phyloP scores from a whole-genome alignment of 1,140 invertebrate species.

The Bombus vancouverensis region DNA sequence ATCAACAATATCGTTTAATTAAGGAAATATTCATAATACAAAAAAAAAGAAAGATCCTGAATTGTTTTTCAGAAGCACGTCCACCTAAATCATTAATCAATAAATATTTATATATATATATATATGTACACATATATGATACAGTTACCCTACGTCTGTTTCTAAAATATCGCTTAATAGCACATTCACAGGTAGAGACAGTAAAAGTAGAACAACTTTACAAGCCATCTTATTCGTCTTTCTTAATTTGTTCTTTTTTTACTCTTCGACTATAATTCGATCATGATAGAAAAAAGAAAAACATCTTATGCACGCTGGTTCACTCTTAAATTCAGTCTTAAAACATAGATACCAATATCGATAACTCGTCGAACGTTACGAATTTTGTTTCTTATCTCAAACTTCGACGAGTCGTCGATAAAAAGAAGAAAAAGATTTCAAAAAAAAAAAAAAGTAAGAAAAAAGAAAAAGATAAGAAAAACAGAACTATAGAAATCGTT shows the following conservation, averaged over 20 bases:
- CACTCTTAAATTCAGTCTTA: constrained; percentile 19
- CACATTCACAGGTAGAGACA: constrained; percentile 60
- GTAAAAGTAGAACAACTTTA: constrained; percentile 44
- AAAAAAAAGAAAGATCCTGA: neutral
- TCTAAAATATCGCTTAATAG: constrained; percentile 55
- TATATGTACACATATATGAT: constrained; percentile 59
- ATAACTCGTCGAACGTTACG: constrained; percentile 36
- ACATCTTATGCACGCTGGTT: neutral
- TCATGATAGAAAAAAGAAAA: neutral
- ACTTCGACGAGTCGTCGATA: constrained; percentile 40
- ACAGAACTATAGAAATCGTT: constrained; percentile 66
- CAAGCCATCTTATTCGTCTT: constrained; percentile 30
- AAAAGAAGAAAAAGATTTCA: neutral
- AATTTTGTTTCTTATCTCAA: neutral
- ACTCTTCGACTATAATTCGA: neutral
- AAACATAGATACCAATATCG: neutral
- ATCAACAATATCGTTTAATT: neutral
- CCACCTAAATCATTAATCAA: constrained; percentile 37
- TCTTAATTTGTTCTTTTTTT: neutral
- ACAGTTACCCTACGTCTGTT: constrained; percentile 59
- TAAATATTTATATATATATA: constrained; percentile 40
- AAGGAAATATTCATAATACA: neutral
- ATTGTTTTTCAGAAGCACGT: constrained; percentile 37
- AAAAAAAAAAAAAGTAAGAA: neutral
- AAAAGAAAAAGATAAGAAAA: neutral